phyloP scores from a whole-genome alignment of 2,888 invertebrate genomes.

The Aromia moschata region DNA sequence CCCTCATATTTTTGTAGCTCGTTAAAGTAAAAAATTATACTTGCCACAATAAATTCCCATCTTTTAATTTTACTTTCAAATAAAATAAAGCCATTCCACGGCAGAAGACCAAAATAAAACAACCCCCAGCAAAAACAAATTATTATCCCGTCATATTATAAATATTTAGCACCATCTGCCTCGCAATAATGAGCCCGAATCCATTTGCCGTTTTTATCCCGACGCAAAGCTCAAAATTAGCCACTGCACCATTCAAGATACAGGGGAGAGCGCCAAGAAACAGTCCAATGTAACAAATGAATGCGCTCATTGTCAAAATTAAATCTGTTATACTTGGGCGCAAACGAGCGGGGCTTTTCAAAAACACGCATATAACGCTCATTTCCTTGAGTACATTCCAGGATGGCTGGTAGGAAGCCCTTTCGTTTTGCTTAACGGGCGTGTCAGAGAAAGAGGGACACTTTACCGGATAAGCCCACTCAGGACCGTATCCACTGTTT shows the following conservation, averaged over 20 bases:
- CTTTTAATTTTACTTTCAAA: too few species aligned
- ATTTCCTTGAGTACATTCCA: conserved; percentile 26
- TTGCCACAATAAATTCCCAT: too few species aligned
- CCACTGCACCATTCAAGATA: too few species aligned
- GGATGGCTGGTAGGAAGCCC: background rate
- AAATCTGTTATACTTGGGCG: conserved; percentile 45
- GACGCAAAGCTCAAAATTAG: background rate
- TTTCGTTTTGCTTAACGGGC: conserved; percentile 2
- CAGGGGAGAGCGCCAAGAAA: too few species aligned
- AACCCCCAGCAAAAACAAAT: too few species aligned
- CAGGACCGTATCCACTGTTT: conserved; percentile 2
- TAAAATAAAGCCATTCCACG: too few species aligned
- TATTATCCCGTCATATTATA: too few species aligned
- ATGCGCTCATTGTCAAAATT: conserved; percentile 45
- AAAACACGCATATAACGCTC: conserved; percentile 34
- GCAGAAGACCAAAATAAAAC: too few species aligned
- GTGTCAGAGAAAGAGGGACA: conserved; percentile 12
- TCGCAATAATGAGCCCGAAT: too few species aligned
- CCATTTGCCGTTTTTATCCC: background rate
- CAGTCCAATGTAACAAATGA: conserved; percentile 34
- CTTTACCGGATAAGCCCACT: background rate
- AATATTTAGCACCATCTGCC: too few species aligned
- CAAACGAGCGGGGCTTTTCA: conserved; percentile 35
- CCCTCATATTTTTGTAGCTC: too few species aligned
- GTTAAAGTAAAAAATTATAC: too few species aligned